These are phyloP conservation scores for Eremophila alpestris DNA, from an alignment of 2,797 vertebrate genomes.

Conservation along the genomic window DNA sequence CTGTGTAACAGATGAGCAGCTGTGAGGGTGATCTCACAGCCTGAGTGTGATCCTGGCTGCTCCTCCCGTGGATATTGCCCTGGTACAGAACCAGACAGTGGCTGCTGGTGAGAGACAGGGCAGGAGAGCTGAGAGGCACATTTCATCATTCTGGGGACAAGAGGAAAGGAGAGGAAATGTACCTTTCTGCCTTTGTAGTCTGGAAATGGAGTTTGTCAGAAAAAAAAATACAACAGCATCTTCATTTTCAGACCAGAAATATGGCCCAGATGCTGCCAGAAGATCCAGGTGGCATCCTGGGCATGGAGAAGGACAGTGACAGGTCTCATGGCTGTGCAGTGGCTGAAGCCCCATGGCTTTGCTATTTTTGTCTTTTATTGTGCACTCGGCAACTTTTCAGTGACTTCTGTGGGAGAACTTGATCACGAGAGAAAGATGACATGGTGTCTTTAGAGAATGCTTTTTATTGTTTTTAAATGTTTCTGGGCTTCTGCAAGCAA, in stretches of 20 bases:
- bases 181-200: background rate
- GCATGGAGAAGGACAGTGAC: background rate
- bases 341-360: background rate
- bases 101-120: background rate
- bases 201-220: background rate
- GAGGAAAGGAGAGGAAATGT: background rate
- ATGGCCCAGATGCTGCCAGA: background rate
- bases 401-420: background rate
- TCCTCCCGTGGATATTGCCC: background rate
- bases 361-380: background rate
- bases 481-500: background rate
- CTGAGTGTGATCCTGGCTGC: background rate
- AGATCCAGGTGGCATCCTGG: background rate
- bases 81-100: background rate
- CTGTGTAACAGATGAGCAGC: background rate
- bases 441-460: background rate
- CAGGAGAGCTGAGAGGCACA: background rate
- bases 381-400: background rate
- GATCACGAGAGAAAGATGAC: background rate
- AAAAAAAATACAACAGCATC: too few relatives aligned
- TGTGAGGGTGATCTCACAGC: background rate
- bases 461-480: background rate
- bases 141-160: background rate
- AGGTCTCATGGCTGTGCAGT: background rate
- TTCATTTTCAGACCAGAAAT: background rate